Evolutionary conservation across 2,888 invertebrate species (phyloP).

Genomic region (Charanyca ferruginea): DNA sequence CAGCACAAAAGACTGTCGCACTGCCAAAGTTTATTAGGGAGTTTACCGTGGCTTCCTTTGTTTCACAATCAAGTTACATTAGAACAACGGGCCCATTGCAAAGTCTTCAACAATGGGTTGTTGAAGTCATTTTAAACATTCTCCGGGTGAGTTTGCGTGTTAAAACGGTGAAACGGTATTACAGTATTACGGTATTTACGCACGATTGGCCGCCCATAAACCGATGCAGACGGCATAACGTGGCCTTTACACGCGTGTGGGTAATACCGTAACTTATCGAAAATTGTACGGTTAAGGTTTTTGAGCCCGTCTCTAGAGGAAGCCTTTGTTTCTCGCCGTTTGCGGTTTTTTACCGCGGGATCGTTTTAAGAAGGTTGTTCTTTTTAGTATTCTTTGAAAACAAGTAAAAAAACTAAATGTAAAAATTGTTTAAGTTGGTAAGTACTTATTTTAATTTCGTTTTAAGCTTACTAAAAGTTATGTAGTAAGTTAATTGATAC

Average conservation of each 20-base stretch:
- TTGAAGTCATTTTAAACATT: conserved; percentile 81
- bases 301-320: conserved; percentile 61
- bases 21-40: conserved; percentile 78
- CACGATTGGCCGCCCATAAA: conserved; percentile 79
- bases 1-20: conserved; percentile 85
- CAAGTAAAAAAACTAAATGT: neutral
- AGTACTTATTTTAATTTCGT: no score
- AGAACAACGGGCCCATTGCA: conserved; percentile 75
- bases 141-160: conserved; percentile 73
- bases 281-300: conserved; percentile 69
- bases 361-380: conserved; percentile 18
- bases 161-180: conserved; percentile 63
- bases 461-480: no score
- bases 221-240: conserved; percentile 68
- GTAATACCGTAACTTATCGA: conserved; percentile 72
- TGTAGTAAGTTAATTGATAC: no score
- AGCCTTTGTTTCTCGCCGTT: conserved; percentile 66
- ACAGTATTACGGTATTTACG: conserved; percentile 70
- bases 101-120: conserved; percentile 77
- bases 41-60: conserved; percentile 75
- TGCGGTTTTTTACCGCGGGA: conserved; percentile 34
- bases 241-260: conserved; percentile 56
- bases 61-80: conserved; percentile 85
- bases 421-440: no score
- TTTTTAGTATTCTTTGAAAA: neutral